Evolutionary conservation across 2,888 invertebrate species (phyloP).

Genomic region (Ernsta delagoae): DNA sequence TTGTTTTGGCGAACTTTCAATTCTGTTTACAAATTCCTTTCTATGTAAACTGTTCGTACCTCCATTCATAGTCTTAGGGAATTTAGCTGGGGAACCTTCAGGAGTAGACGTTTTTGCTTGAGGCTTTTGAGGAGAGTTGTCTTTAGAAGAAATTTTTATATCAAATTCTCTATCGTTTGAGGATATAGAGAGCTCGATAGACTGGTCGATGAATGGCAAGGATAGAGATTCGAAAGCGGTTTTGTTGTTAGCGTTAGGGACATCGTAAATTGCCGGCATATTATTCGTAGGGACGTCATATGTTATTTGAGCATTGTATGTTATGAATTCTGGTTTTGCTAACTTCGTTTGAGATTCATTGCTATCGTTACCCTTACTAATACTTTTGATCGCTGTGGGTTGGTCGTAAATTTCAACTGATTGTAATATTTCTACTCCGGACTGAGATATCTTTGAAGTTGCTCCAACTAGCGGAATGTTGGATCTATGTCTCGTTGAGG

Average conservation of each 20-base stretch:
- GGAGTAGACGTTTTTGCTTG: constrained; percentile 56
- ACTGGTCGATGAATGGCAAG: constrained; percentile 78
- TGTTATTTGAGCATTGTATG: constrained; percentile 63
- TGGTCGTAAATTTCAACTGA: constrained; percentile 80
- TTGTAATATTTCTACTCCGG: constrained; percentile 74
- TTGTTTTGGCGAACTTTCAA: constrained; percentile 61
- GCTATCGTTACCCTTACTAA: constrained; percentile 53
- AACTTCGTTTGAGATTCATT: constrained; percentile 55
- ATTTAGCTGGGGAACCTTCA: constrained; percentile 62
- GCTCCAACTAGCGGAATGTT: constrained; percentile 81
- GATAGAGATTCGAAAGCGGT: constrained; percentile 77
- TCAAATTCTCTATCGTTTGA: constrained; percentile 82
- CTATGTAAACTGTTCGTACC: constrained; percentile 74
- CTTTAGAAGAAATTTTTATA: constrained; percentile 74
- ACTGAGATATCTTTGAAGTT: constrained; percentile 81
- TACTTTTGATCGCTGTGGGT: constrained; percentile 59
- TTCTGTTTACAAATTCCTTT: constrained; percentile 63
- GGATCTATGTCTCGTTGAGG: constrained; percentile 68
- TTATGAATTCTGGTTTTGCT: constrained; percentile 67
- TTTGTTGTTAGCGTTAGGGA: constrained; percentile 70
- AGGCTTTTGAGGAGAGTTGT: constrained; percentile 67
- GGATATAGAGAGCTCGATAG: constrained; percentile 77
- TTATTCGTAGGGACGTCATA: constrained; percentile 81
- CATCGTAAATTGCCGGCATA: constrained; percentile 75
- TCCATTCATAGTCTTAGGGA: constrained; percentile 56